Percentiles rank a stretch among this genome's conserved stretches.
These are phyloP conservation scores for Bursaphelenchus okinawaensis DNA, from an alignment of 2,888 invertebrate species.

Conservation along the genomic window DNA sequence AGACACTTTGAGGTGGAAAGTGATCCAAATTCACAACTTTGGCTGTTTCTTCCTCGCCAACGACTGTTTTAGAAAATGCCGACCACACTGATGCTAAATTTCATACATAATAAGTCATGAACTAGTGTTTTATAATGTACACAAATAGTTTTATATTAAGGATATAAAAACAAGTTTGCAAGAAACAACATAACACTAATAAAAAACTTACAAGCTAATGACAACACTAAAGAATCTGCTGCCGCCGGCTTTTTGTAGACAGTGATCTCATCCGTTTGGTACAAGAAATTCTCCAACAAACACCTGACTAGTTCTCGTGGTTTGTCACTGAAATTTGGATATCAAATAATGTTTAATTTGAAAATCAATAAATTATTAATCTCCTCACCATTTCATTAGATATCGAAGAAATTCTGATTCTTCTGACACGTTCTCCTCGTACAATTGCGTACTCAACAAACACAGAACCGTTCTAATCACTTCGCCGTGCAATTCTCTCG, in stretches of 20 bases:
- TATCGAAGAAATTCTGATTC: conserved; percentile 58
- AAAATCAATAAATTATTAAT: conserved; percentile 17
- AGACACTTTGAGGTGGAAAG: conserved; percentile 41
- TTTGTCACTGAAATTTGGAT: conserved; percentile 57
- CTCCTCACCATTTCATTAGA: conserved; percentile 54
- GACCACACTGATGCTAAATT: conserved; percentile 53
- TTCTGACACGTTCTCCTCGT: conserved; percentile 58
- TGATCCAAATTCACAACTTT: conserved; percentile 12
- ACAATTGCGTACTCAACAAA: conserved; percentile 61
- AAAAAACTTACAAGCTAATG: conserved; percentile 63
- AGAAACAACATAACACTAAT: no score
- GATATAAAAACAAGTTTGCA: no score
- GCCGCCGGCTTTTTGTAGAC: conserved; percentile 60
- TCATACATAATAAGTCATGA: neutral
- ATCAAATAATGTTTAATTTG: conserved; percentile 2
- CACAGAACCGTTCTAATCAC: conserved; percentile 60
- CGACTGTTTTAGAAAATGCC: conserved; percentile 44
- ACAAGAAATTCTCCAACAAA: conserved; percentile 59
- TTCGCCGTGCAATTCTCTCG: conserved; percentile 58
- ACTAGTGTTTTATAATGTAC: no score
- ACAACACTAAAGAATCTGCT: conserved; percentile 71
- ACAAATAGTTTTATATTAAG: no score
- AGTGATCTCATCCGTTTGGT: conserved; percentile 51
- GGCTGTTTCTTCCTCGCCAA: conserved; percentile 24
- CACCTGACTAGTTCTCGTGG: conserved; percentile 57